Evolutionary conservation across 1,140 invertebrate genomes (phyloP), one percentile per base, ranked within the genome.

Genomic region (Metaphire vulgaris): DNA sequence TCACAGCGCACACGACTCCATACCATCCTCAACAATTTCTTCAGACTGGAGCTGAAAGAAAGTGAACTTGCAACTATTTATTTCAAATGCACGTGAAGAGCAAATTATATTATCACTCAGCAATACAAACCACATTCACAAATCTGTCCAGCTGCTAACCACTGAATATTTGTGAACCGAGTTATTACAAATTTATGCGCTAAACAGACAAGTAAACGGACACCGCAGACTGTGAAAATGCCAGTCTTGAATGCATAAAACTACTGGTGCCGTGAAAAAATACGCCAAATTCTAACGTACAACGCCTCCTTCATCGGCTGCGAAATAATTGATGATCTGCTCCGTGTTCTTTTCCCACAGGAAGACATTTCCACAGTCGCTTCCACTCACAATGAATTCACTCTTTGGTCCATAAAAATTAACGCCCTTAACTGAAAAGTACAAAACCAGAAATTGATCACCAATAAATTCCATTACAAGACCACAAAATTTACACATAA

Each of bases 351-450:
- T 94, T 78, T 98, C 94, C 95, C 96, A 99, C 65, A 97, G 90
- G 83, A 92, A 98, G 26, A 98, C 91, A 86, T 97, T 90, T n/a
- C 93, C 92, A 87, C 95, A 97, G 85, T 98, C 96, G 30, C 94
- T 97, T 1, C 96, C 96, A 76, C 94, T 97, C n/a, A 98, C 88
- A 12, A 86, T 80, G 85, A 91, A 98, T 85, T 98, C 92, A 82
- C 93, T 95, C 75, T 90, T 90, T 0, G 94, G 92, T 0, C 96
- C 96, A 87, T 94, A 98, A 87, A 95, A 97, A 82, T 94, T 93
- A 0, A 97, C 94, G 1, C 93, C 93, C 87, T 97, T 98, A 32
- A 96, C 95, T 91, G 83, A 41, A 83, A 80, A 29, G 21, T 65
- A 72, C 14, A 26, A 65, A 21, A 12, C 41, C 41, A 56, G 41